These are phyloP conservation scores for Kryphioiulus occultus DNA, from an alignment of 2,888 invertebrate species.

Conservation along the genomic window DNA sequence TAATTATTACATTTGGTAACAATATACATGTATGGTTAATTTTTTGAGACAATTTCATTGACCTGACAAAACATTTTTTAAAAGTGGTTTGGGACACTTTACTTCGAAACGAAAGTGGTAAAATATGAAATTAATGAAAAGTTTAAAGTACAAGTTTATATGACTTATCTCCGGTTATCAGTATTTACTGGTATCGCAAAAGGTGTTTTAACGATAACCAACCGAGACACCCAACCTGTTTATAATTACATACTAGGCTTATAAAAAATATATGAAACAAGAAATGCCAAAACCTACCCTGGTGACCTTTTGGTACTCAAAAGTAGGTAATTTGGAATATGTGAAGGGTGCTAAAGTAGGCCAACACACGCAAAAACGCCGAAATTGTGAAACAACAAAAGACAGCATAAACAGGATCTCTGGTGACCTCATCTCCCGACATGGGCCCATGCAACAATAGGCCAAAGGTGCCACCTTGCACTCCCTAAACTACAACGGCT, in stretches of 20 bases:
- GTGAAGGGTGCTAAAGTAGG: constrained; percentile 2
- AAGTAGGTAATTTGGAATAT: constrained; percentile 20
- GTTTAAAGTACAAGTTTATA: neutral
- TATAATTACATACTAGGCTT: neutral
- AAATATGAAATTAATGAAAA: neutral
- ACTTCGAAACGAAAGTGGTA: neutral
- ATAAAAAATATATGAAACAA: constrained; percentile 22
- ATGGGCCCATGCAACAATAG: constrained; percentile 28
- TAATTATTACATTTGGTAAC: neutral
- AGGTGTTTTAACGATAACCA: neutral
- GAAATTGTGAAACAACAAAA: constrained; percentile 36
- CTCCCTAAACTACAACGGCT: neutral
- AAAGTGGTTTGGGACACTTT: neutral
- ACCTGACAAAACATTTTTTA: neutral
- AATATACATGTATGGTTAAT: neutral
- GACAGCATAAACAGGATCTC: constrained; percentile 16
- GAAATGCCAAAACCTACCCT: constrained; percentile 8
- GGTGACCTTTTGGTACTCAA: constrained; percentile 18
- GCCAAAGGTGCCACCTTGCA: neutral
- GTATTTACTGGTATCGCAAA: neutral
- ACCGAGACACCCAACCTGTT: constrained; percentile 14
- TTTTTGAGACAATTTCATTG: no score
- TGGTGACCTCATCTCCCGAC: constrained; percentile 24
- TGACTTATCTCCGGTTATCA: neutral
- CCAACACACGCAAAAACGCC: neutral